Conservation (phyloP, 2,888 invertebrate genomes). For the Cybosia mesomella region DNA sequence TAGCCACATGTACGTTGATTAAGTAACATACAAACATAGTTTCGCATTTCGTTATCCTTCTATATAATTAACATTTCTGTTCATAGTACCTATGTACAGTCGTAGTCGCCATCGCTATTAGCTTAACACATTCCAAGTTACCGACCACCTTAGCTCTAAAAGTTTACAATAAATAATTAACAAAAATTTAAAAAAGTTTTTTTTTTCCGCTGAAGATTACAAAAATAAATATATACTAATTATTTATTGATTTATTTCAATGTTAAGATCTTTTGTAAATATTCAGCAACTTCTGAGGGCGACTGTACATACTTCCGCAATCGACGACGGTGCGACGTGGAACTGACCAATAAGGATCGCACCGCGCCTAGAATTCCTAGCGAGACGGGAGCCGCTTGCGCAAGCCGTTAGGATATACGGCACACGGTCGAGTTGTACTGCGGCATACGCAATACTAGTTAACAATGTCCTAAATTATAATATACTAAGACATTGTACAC, state of each 20-base stretch:
- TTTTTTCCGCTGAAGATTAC: neutral
- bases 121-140: neutral
- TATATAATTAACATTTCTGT: constrained; percentile 17
- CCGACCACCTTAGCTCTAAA: neutral
- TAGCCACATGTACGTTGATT: neutral
- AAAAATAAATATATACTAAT: too few relatives aligned
- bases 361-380: constrained; percentile 74
- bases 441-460: constrained; percentile 14
- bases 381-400: constrained; percentile 66
- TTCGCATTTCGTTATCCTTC: constrained; percentile 7
- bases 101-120: neutral
- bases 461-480: neutral
- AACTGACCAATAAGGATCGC: constrained; percentile 60
- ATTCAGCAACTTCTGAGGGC: neutral
- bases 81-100: constrained; percentile 9
- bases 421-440: constrained; percentile 42
- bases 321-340: constrained; percentile 33
- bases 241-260: neutral
- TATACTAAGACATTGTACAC: neutral
- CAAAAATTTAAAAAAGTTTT: neutral
- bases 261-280: neutral
- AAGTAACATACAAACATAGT: neutral
- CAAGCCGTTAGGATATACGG: constrained; percentile 64
- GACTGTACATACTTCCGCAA: constrained; percentile 39
- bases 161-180: neutral